Evolutionary conservation across 1,140 invertebrate species (phyloP).

Genomic region (Rhagoletis pomonella): DNA sequence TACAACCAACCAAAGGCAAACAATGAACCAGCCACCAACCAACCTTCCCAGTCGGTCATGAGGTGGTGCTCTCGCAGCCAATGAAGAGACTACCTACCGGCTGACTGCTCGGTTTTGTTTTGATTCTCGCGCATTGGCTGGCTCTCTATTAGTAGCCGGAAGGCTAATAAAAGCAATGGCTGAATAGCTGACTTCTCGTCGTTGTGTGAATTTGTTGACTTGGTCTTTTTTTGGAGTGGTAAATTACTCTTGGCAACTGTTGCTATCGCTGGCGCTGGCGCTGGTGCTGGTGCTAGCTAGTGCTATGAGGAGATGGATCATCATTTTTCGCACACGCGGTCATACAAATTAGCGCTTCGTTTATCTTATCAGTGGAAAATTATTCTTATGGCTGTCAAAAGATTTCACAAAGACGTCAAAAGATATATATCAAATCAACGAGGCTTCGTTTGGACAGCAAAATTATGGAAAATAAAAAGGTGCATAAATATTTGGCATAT

Average conservation of each 20-base stretch:
- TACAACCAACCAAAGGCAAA: no score
- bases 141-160: not conserved
- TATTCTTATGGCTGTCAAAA: not conserved
- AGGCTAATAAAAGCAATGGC: not conserved
- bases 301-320: not conserved
- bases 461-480: no score
- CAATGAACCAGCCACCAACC: not conserved
- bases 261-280: not conserved
- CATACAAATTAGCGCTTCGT: not conserved
- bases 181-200: conserved; percentile 39
- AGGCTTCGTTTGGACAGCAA: not conserved
- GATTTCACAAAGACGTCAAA: not conserved
- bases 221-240: not conserved
- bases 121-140: not conserved
- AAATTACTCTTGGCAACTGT: conserved; percentile 44
- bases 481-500: conserved; percentile 33
- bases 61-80: conserved; percentile 16
- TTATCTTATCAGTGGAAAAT: conserved; percentile 42
- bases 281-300: not conserved
- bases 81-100: not conserved
- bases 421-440: not conserved
- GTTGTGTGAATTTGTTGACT: not conserved
- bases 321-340: not conserved
- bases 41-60: not conserved
- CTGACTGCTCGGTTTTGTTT: not conserved